These are phyloP conservation scores for Lepidonotus clava DNA, from an alignment of 2,888 invertebrate genomes.

Conservation along the genomic window DNA sequence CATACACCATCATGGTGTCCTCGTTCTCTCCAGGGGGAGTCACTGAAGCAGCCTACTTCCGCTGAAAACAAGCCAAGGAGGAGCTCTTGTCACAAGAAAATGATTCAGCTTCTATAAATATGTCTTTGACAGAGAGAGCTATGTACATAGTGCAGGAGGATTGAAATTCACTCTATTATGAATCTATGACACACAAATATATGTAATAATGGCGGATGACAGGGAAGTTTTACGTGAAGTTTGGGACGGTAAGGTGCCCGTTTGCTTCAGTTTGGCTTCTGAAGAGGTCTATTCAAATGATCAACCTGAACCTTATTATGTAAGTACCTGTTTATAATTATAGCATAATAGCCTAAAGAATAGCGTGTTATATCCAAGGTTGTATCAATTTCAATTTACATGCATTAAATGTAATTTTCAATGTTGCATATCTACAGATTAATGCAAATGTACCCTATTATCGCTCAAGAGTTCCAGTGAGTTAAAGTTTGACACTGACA, in stretches of 20 bases:
- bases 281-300: constrained; percentile 94
- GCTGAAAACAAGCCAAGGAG: not conserved
- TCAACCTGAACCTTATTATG: constrained; percentile 88
- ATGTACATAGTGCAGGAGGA: not conserved
- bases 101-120: constrained; percentile 2
- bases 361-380: no score
- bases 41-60: constrained; percentile 1
- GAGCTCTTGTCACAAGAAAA: not conserved
- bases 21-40: not conserved
- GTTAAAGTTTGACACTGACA: no score
- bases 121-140: not conserved
- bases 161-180: not conserved
- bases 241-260: constrained; percentile 97
- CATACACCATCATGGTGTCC: no score
- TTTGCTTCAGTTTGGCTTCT: constrained; percentile 93
- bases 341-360: no score
- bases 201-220: constrained; percentile 93
- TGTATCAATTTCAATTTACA: no score
- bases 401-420: no score
- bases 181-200: not conserved
- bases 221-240: constrained; percentile 95
- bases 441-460: no score
- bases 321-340: constrained; percentile 66
- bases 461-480: no score
- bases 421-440: no score